phyloP scores from a whole-genome alignment of 2,113 vertebrate genomes.

The Carollia perspicillata region DNA sequence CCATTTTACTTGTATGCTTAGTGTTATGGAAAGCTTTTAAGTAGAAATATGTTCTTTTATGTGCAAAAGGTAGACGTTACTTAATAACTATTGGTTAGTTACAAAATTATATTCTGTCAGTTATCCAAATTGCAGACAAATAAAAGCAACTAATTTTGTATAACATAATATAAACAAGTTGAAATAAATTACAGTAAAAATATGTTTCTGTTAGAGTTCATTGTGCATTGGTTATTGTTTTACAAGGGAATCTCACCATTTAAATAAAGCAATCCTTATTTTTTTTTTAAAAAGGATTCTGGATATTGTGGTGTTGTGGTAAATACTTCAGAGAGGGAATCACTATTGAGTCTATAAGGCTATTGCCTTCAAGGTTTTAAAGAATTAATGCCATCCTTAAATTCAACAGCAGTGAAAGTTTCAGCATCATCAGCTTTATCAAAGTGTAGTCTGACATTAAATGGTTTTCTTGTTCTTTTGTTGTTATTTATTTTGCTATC shows the following conservation, averaged over 20 bases:
- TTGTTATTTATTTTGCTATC: constrained; percentile 11
- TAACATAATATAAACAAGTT: background rate
- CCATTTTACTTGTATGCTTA: background rate
- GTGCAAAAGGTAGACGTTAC: background rate
- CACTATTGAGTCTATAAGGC: background rate
- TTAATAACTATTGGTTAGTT: background rate
- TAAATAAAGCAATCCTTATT: background rate
- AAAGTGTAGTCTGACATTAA: background rate
- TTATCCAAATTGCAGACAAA: background rate
- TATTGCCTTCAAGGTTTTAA: background rate
- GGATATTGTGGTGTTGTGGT: background rate
- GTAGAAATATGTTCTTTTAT: background rate
- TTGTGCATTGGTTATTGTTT: background rate
- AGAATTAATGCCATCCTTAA: background rate
- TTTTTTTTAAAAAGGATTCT: background rate
- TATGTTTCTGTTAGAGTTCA: background rate
- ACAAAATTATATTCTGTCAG: background rate
- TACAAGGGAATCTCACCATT: background rate
- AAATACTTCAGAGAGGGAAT: background rate
- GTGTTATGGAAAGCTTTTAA: background rate
- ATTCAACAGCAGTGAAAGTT: background rate
- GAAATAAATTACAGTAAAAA: background rate
- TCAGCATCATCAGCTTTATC: background rate
- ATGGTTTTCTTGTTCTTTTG: background rate
- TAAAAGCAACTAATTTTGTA: background rate